Evolutionary conservation across 2,797 vertebrate genomes (phyloP), one percentile per base, ranked within the genome.

Genomic region (Ataeniobius toweri): DNA sequence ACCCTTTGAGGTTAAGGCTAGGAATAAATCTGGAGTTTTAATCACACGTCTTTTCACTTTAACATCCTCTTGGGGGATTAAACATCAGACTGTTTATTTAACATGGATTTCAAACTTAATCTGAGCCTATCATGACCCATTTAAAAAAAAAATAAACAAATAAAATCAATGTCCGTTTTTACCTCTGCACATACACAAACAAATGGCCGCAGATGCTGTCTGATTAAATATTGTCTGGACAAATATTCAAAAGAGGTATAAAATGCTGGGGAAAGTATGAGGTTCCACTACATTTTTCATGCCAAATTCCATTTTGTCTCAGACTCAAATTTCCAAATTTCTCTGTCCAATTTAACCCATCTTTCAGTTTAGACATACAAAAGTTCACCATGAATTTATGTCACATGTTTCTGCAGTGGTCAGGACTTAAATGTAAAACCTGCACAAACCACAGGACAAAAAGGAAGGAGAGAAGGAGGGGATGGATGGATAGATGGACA

Each of bases 41-140:
- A 93, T 94, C 89, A 87, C 28, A 75, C 71, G 2, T 36, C 12
- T 59, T 80, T 83, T 88, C 75, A 81, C 85, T 89, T 86, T 83
- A 90, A 88, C 75, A 86, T 89, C 75, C 88, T 86, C 84, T 80
- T 69, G 80, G 80, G 80, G 88, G 93, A 92, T 93, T 93, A 93
- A 86, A 84, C 73, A 88, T 91, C 74, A 80, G 86, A 81, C 80
- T 84, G 80, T 89, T 76, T 75, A 86, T 91, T 89, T 83, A 85
- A 86, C 22, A 36, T 88, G 87, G 82, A 93, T 80, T 86, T 76
- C 72, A 81, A 86, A 89, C 85, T 81, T 92, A 94, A 93, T 94
- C 92, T 87, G 26, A 50, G 83, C 80, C 81, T 81, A 85, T 91
- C 89, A 92, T 91, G 91, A 89, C 87, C 93, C 81, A 89, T 55